phyloP scores from a whole-genome alignment of 2,113 vertebrate species.

The Pica pica region DNA sequence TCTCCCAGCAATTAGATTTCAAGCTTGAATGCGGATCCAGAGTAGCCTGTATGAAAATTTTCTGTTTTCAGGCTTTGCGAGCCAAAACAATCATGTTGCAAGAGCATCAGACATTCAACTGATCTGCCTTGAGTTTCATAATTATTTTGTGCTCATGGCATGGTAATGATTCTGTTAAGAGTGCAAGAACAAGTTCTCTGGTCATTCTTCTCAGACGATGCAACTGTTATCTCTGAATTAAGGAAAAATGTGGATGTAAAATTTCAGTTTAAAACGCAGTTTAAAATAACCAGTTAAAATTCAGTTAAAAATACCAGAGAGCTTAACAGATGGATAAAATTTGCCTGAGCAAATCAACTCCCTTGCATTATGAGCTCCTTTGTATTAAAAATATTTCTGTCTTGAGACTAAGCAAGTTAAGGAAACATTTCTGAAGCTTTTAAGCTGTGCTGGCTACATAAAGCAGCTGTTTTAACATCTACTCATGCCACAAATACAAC shows the following conservation, averaged over 20 bases:
- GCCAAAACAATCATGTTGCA: neutral
- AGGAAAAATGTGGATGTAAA: neutral
- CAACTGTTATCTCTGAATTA: neutral
- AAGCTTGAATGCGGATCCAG: neutral
- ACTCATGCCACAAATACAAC: neutral
- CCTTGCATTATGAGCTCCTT: neutral
- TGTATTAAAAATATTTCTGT: neutral
- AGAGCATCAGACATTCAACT: neutral
- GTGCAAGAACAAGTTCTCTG: neutral
- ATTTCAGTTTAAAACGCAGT: neutral
- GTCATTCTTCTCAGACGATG: neutral
- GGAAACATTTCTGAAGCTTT: neutral
- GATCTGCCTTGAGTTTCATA: neutral
- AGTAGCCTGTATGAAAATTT: neutral
- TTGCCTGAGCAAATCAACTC: neutral
- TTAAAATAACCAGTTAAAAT: neutral
- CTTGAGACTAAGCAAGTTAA: neutral
- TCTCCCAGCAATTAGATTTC: neutral
- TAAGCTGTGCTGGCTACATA: neutral
- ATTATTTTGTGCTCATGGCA: neutral
- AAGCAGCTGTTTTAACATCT: constrained; percentile 9
- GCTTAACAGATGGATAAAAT: neutral
- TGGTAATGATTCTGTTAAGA: neutral
- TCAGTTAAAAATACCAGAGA: neutral
- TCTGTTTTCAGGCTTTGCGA: neutral